phyloP scores from a whole-genome alignment of 2,113 vertebrate species.

The Sula dactylatra region DNA sequence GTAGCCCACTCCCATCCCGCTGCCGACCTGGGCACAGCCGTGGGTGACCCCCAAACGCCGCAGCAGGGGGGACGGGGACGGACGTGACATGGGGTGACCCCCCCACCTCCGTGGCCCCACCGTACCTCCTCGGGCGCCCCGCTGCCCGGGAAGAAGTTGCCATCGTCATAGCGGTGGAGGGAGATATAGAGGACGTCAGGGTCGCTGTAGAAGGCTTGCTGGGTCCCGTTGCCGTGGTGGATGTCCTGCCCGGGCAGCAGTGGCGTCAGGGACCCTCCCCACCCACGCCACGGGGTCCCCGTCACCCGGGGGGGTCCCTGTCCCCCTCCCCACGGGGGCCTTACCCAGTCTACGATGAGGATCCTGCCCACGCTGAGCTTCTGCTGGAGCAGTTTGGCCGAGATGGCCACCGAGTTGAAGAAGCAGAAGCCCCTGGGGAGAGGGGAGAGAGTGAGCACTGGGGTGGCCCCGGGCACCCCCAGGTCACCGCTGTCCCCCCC shows the following conservation, averaged over 20 bases:
- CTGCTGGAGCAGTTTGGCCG: constrained; percentile 92
- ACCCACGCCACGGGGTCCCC: rapidly evolving
- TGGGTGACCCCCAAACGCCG: background rate
- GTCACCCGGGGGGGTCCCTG: rapidly evolving
- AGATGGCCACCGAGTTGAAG: constrained; percentile 95
- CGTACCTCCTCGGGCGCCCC: constrained; percentile 85
- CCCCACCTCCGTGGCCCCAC: background rate
- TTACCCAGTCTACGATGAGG: constrained; percentile 97
- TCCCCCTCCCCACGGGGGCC: background rate
- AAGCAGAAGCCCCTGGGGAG: constrained; percentile 93
- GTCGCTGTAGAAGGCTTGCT: constrained; percentile 86
- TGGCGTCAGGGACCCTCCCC: background rate
- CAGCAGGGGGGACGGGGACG: background rate
- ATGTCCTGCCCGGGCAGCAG: constrained; percentile 72
- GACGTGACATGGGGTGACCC: background rate
- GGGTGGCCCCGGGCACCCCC: background rate
- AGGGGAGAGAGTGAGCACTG: rapidly evolving
- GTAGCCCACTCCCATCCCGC: constrained; percentile 82
- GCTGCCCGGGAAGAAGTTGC: constrained; percentile 89
- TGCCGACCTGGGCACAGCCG: constrained; percentile 76
- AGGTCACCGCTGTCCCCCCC: background rate
- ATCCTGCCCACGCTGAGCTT: constrained; percentile 90
- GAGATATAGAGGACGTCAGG: constrained; percentile 86
- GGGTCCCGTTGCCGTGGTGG: constrained; percentile 87
- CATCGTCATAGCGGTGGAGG: constrained; percentile 86